Evolutionary conservation across 2,113 vertebrate genomes (phyloP).

Genomic region (Telmatochromis brichardi): DNA sequence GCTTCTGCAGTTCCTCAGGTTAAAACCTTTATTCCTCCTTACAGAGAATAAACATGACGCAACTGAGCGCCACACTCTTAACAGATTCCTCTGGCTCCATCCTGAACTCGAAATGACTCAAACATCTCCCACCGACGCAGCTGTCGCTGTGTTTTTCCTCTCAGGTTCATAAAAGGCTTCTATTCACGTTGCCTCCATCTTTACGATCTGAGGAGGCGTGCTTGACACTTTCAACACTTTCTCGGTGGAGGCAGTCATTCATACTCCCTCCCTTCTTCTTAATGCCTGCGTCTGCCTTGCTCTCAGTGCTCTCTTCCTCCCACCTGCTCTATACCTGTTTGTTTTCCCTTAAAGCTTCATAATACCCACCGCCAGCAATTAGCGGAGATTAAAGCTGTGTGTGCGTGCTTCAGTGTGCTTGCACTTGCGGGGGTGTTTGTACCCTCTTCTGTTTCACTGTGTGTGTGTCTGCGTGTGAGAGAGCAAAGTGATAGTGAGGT

Average conservation of each 20-base stretch:
- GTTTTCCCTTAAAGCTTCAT: constrained; percentile 13
- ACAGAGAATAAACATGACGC: background rate
- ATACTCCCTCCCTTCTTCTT: background rate
- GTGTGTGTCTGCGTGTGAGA: background rate
- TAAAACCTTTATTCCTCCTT: background rate
- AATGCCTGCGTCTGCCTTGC: background rate
- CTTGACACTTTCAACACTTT: constrained; percentile 17
- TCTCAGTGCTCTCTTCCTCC: background rate
- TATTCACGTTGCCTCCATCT: background rate
- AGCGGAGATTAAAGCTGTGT: constrained; percentile 14
- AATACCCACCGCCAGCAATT: constrained; percentile 9
- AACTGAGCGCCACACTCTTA: background rate
- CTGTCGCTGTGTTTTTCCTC: constrained; percentile 30
- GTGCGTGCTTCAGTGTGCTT: background rate
- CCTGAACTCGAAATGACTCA: background rate
- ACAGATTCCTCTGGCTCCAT: constrained; percentile 45
- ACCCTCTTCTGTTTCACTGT: background rate
- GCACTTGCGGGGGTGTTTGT: background rate
- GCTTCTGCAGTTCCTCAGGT: background rate
- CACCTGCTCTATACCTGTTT: background rate
- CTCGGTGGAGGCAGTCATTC: background rate
- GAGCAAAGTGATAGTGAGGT: background rate
- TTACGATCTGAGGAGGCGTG: constrained; percentile 15
- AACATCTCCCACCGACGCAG: constrained; percentile 24
- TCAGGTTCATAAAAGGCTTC: constrained; percentile 21